A percentile compares a stretch with the other conserved stretches of the same genome.
Conservation (phyloP, 2,888 invertebrate genomes). For the Elysia crispata region DNA sequence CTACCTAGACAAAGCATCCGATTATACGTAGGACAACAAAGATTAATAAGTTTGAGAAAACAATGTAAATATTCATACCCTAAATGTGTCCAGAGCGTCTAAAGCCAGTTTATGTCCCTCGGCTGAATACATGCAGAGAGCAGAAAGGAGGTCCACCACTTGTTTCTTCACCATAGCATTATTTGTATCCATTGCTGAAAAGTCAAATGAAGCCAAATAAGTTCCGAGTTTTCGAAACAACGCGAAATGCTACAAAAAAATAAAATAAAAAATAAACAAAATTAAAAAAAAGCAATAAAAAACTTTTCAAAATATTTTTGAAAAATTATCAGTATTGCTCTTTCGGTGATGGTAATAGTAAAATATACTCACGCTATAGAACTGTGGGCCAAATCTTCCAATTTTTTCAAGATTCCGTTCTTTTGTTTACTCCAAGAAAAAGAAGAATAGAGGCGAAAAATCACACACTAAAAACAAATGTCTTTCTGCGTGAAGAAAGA, state of each 20-base stretch:
- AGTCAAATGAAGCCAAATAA: background rate
- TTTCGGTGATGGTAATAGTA: background rate
- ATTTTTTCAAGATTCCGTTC: too few relatives aligned
- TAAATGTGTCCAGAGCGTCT: constrained; percentile 93
- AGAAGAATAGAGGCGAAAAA: too few relatives aligned
- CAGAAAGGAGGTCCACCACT: constrained; percentile 95
- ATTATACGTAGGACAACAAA: too few relatives aligned
- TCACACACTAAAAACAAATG: too few relatives aligned
- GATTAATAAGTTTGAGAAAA: background rate
- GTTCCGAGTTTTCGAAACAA: background rate
- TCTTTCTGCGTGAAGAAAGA: too few relatives aligned
- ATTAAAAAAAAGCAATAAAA: too few relatives aligned
- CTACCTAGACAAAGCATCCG: too few relatives aligned
- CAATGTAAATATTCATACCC: constrained; percentile 81
- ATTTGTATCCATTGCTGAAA: constrained; percentile 89
- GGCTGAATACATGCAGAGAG: constrained; percentile 94
- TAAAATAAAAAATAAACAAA: too few relatives aligned
- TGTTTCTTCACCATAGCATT: constrained; percentile 96
- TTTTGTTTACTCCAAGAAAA: too few relatives aligned
- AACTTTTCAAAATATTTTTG: too few relatives aligned
- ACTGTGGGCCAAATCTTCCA: background rate
- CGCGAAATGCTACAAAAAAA: background rate
- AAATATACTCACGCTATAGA: background rate
- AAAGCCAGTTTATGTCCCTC: constrained; percentile 80
- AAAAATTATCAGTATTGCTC: too few relatives aligned